These are phyloP conservation scores for Deilephila porcellus DNA, from an alignment of 2,888 invertebrate genomes.

Conservation along the genomic window DNA sequence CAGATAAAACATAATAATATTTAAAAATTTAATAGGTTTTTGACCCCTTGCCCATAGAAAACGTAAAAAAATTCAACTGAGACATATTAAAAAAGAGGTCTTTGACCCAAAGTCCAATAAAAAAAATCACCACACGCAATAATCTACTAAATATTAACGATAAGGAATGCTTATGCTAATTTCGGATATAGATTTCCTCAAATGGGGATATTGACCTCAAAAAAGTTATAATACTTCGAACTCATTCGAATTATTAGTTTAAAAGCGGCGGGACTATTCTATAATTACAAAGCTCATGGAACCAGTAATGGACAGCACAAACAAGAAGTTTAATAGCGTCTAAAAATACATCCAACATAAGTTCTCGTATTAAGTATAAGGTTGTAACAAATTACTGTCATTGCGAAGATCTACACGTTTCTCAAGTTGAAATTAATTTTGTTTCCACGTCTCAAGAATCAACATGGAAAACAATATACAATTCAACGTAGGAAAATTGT, in stretches of 20 bases:
- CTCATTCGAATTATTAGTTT: background rate
- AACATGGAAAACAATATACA: too few species aligned
- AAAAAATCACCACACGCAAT: background rate
- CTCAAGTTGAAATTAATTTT: background rate
- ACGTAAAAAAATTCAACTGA: background rate
- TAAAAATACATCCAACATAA: background rate
- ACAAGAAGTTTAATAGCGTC: background rate
- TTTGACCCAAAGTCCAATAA: background rate
- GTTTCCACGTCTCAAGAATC: too few species aligned
- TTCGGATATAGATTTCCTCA: conserved; percentile 8
- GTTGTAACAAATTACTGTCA: background rate
- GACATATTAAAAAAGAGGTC: background rate
- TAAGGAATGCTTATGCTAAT: background rate
- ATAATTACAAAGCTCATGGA: background rate
- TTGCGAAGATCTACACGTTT: conserved; percentile 4
- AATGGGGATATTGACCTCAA: conserved; percentile 13
- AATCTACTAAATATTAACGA: background rate
- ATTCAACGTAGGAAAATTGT: too few species aligned
- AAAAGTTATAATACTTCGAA: background rate
- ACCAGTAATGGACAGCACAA: background rate
- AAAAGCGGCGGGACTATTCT: background rate
- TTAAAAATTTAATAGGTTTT: too few species aligned
- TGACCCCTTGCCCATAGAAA: background rate
- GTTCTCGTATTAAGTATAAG: background rate
- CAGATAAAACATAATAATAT: too few species aligned